These are phyloP conservation scores for Barbus barbus DNA, from an alignment of 2,113 vertebrate genomes.

Conservation along the genomic window DNA sequence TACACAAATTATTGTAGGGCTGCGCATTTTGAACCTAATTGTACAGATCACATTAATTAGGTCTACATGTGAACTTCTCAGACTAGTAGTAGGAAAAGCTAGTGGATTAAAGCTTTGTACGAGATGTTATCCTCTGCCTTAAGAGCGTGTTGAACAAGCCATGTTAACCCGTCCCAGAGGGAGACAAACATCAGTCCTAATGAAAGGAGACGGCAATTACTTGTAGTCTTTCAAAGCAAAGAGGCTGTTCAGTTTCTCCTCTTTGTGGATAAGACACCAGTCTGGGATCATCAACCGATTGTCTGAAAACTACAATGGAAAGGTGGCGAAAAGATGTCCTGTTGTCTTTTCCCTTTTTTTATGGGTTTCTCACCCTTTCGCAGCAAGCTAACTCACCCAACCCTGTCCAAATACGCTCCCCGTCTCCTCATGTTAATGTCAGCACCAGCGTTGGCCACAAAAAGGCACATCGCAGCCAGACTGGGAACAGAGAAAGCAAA, in stretches of 20 bases:
- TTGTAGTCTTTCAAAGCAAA: conserved; percentile 12
- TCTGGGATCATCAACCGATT: conserved; percentile 24
- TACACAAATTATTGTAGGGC: too few species aligned
- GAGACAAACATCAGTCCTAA: neutral
- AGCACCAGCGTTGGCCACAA: neutral
- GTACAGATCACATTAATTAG: conserved; percentile 24
- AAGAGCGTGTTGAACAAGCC: too few species aligned
- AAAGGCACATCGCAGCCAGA: conserved; percentile 23
- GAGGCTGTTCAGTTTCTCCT: conserved; percentile 19
- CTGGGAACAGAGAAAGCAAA: conserved; percentile 40
- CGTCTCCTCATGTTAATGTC: conserved; percentile 49
- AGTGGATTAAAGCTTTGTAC: conserved; percentile 37
- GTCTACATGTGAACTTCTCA: neutral
- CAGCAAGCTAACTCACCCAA: conserved; percentile 40
- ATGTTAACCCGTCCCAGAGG: too few species aligned
- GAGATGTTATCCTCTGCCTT: conserved; percentile 10
- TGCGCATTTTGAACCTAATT: neutral
- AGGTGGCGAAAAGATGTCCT: too few species aligned
- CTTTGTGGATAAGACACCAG: conserved; percentile 30
- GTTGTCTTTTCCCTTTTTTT: conserved; percentile 17
- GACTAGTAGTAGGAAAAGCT: neutral
- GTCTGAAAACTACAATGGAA: neutral
- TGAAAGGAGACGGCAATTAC: conserved; percentile 34
- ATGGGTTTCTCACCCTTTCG: neutral
- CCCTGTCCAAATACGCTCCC: conserved; percentile 33